Conservation (phyloP, 2,113 vertebrate species). For the Beaufortia kweichowensis region DNA sequence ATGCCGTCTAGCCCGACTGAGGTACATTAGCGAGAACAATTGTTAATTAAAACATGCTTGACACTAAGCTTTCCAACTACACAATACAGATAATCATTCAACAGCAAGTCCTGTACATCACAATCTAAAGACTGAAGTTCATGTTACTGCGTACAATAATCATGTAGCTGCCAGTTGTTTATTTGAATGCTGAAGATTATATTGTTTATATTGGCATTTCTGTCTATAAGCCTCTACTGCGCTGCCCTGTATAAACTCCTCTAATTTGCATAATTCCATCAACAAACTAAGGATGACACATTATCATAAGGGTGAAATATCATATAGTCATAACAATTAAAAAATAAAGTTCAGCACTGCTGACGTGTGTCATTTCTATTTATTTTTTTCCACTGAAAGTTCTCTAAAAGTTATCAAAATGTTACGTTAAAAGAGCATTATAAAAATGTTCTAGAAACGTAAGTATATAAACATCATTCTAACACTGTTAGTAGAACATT, state of each 20-base stretch:
- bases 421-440: too few relatives aligned
- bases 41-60: too few relatives aligned
- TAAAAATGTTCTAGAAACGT: too few relatives aligned
- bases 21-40: not conserved
- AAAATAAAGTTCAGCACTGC: too few relatives aligned
- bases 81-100: not conserved
- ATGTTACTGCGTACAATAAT: slow-evolving; percentile 50
- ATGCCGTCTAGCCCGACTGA: not conserved
- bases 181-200: slow-evolving; percentile 67
- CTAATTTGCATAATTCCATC: slow-evolving; percentile 79
- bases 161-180: slow-evolving; percentile 66
- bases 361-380: too few relatives aligned
- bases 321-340: too few relatives aligned
- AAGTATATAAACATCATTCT: too few relatives aligned
- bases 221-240: slow-evolving; percentile 69
- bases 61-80: not conserved
- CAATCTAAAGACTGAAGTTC: slow-evolving; percentile 22
- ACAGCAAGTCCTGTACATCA: not conserved
- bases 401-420: too few relatives aligned
- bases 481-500: too few relatives aligned
- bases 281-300: slow-evolving; percentile 71
- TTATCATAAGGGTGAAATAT: slow-evolving; percentile 57
- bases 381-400: too few relatives aligned
- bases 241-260: slow-evolving; percentile 73
- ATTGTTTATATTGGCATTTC: slow-evolving; percentile 51